Percentiles rank a stretch among this genome's conserved stretches.
Evolutionary conservation across 2,797 vertebrate genomes (phyloP).

Genomic region (Phrynocephalus vlangalii): DNA sequence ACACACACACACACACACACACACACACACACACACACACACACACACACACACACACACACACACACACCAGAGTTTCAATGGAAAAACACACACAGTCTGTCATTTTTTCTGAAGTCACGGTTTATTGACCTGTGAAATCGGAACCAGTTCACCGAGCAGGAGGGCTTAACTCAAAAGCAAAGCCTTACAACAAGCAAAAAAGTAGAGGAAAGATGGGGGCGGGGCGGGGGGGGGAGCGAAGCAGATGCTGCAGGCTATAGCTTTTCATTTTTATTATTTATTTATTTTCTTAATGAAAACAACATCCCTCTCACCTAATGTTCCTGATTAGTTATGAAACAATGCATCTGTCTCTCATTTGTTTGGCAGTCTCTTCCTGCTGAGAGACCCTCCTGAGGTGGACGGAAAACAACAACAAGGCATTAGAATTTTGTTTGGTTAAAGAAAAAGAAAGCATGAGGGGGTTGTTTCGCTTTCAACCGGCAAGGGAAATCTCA

Average conservation of each 20-base stretch:
- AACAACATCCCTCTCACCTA: slow-evolving; percentile 10
- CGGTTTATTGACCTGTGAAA: slow-evolving; percentile 53
- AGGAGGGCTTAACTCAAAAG: slow-evolving; percentile 44
- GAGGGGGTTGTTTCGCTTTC: background rate
- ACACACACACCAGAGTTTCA: background rate
- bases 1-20: too few species aligned
- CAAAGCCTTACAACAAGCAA: slow-evolving; percentile 37
- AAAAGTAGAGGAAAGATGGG: background rate
- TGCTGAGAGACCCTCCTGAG: background rate
- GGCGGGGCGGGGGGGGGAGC: too few species aligned
- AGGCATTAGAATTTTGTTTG: background rate
- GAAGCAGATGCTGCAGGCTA: slow-evolving; percentile 3
- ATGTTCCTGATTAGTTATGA: slow-evolving; percentile 20
- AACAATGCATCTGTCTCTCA: background rate
- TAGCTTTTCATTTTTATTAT: slow-evolving; percentile 43
- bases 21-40: too few species aligned
- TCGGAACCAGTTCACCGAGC: slow-evolving; percentile 48
- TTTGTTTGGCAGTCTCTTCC: background rate
- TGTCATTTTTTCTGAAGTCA: slow-evolving; percentile 33
- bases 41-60: too few species aligned
- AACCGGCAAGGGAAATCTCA: background rate
- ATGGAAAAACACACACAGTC: slow-evolving; percentile 46
- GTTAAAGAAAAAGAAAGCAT: background rate
- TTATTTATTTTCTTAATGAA: too few species aligned
- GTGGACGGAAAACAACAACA: background rate